Evolutionary conservation across 2,113 vertebrate species (phyloP), one percentile per base, ranked within the genome.

Genomic region (Oophaga pumilio): DNA sequence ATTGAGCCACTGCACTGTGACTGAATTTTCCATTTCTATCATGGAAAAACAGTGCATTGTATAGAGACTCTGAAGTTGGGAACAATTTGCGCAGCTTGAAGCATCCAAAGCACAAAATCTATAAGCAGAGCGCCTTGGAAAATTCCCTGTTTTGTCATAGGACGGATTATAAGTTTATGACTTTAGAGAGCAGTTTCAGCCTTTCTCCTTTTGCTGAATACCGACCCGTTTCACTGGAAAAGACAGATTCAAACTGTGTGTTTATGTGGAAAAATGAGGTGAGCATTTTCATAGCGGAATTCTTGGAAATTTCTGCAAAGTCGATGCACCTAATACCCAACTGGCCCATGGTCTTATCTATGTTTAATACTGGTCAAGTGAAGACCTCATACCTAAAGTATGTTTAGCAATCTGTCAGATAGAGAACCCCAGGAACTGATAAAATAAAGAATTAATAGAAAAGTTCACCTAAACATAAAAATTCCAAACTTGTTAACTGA

Each of bases 201-300:
- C 69, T 24, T 86, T 53, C 59, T 78, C 43, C 59, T 77, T 43
- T 76, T 43, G 69, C 84, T 74, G 33, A 62, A 76, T n/a, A 50
- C 76, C 74, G 4, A 52, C 66, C 50, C 52, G 9, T 57, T 59
- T 71, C 76, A 33, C 18, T 87, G 85, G 85, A 87, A 69, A 87
- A 80, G n/a, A 53, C 24, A 79, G 64, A 80, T 22, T 76, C 43
- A 57, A 28, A 62, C 85, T 71, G 26, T 64, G 60, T 87, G 60
- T 87, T 87, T 80, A 87, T 87, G 85, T 87, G 85, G 85, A 87
- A 87, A 87, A 80, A 80, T 78, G 33, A 66, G 43, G 76, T 78
- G 85, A 66, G 18, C 73, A 33, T 66, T 78, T 82, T 86, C 57
- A 59, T 56, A 57, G 62, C 52, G 17, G 24, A 33, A 87, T 69